These are phyloP conservation scores for Microplitis demolitor DNA, from an alignment of 1,140 invertebrate genomes.

Conservation along the genomic window DNA sequence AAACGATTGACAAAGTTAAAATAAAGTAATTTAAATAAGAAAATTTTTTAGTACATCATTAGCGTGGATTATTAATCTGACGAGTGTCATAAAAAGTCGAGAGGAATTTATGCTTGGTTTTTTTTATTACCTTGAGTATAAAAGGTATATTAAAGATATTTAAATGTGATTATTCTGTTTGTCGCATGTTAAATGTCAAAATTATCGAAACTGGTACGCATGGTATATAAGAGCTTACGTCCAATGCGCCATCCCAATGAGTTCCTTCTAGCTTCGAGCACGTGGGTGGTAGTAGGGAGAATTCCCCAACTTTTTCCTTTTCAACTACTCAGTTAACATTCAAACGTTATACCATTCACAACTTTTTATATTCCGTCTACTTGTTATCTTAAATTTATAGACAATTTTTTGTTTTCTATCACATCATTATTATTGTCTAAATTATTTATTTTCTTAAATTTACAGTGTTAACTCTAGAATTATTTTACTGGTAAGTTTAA, in stretches of 20 bases:
- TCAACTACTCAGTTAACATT: background rate
- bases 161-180: no score
- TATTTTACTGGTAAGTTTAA: no score
- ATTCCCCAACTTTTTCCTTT: background rate
- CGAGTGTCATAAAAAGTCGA: no score
- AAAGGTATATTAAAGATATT: no score
- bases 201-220: background rate
- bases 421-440: background rate
- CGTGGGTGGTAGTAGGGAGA: background rate
- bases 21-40: no score
- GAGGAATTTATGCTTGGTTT: no score
- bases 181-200: no score
- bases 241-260: background rate
- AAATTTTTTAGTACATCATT: no score
- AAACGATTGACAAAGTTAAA: no score
- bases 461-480: no score
- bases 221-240: background rate
- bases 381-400: background rate
- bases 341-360: background rate
- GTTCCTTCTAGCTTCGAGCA: background rate
- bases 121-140: no score
- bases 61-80: no score
- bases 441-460: background rate
- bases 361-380: background rate
- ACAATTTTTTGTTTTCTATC: background rate